Evolutionary conservation across 2,113 vertebrate species (phyloP), one percentile per base, ranked within the genome.

Genomic region (Syrrhaptes paradoxus): DNA sequence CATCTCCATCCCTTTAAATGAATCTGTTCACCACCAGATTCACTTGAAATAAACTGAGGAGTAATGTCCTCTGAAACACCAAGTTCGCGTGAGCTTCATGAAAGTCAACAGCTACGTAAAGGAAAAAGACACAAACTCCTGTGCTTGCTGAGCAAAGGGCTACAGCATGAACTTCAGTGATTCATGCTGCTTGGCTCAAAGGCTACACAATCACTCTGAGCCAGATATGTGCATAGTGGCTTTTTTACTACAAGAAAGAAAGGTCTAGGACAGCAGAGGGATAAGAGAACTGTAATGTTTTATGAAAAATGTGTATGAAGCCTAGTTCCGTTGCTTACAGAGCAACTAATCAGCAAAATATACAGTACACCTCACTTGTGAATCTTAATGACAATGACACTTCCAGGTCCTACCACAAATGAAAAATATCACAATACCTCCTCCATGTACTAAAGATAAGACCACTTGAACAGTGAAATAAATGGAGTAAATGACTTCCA

Each of bases 1-100:
- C 71, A 76, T 72, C 48, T 68, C 48, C 28, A 55, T 45, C 34
- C 32, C 41, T 68, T 46, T 70, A 73, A 80, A 52, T 31, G 32
- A 76, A 92, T 65, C 38, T 63, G 45, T 61, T 88, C n/a, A 61
- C 18, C 45, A 83, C 18, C 29, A 76, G 10, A 61, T 67, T 55
- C 66, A 78, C 66, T 52, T 71, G 75, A 89, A 91, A 84, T 75
- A 55, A 86, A 88, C 63, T 41, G 51, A 41, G 21, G 92, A 88
- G 52, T 48, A 68, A 76, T 26, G 25, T 31, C 45, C 62, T 65
- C 62, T 38, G 54, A 87, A 36, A 81, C 17, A 85, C 17, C 29
- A 49, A 46, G 51, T 24, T 85, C 20, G 19, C 31, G 81, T 16
- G 3, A 85, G 46, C 52, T 88, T 73, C 58, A 72, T 9, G 5